Conservation (phyloP, 2,888 invertebrate species). For the Polydrusus tereticollis region DNA sequence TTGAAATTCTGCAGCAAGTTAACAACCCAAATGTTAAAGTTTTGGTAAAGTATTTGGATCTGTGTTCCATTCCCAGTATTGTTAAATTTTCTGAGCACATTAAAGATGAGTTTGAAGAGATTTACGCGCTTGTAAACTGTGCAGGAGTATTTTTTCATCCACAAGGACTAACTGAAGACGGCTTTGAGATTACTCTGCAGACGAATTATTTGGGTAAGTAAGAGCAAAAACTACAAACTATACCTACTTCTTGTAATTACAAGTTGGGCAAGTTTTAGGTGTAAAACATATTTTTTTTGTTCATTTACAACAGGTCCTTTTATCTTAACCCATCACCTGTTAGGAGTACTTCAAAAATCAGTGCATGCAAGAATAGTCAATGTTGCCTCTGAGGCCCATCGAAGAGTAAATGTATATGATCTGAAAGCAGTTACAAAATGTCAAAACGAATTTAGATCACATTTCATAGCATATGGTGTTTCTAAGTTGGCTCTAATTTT, state of each 20-base stretch:
- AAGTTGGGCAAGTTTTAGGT: conserved; percentile 1
- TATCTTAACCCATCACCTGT: conserved; percentile 67
- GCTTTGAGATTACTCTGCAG: conserved; percentile 70
- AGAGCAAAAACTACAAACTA: too few species aligned
- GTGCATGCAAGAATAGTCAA: conserved; percentile 68
- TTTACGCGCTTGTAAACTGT: conserved; percentile 70
- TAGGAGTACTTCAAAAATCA: conserved; percentile 64
- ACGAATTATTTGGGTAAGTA: conserved; percentile 70
- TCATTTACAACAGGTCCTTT: conserved; percentile 64
- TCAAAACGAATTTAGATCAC: conserved; percentile 61
- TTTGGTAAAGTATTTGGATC: conserved; percentile 63
- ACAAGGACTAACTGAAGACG: conserved; percentile 68
- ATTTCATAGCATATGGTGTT: conserved; percentile 64
- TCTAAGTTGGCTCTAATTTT: conserved; percentile 64
- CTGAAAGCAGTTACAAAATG: conserved; percentile 58
- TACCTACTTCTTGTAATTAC: background rate
- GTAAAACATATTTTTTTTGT: background rate
- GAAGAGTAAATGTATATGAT: conserved; percentile 62
- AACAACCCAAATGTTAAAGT: conserved; percentile 57
- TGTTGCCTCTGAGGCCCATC: conserved; percentile 67
- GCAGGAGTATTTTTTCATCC: conserved; percentile 70
- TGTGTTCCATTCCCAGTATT: conserved; percentile 64
- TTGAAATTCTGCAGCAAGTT: conserved; percentile 62
- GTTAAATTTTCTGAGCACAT: conserved; percentile 62
- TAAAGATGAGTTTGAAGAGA: conserved; percentile 61